A percentile compares a stretch with the other conserved stretches of the same genome.
phyloP scores from a whole-genome alignment of 2,113 vertebrate genomes.

The Nasalis larvatus region DNA sequence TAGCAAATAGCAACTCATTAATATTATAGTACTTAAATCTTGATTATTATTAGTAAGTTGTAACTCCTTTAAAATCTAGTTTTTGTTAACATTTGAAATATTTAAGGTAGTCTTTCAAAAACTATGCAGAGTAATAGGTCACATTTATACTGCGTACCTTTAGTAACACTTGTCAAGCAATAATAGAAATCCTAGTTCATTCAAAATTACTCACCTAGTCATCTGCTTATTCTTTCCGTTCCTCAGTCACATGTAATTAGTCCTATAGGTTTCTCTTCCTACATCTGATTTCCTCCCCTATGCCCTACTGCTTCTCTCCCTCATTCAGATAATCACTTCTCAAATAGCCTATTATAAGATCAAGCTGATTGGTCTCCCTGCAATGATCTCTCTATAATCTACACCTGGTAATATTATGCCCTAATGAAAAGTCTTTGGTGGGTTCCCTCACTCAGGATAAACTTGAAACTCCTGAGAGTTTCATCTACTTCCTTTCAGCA shows the following conservation, averaged over 20 bases:
- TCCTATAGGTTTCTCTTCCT: background rate
- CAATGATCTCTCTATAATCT: background rate
- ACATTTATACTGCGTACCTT: background rate
- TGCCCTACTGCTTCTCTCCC: background rate
- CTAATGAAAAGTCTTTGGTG: background rate
- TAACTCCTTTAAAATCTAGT: constrained; percentile 1
- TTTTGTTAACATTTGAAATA: constrained; percentile 40
- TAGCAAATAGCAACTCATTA: background rate
- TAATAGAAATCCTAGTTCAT: background rate
- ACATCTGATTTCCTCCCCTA: background rate
- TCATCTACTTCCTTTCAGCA: background rate
- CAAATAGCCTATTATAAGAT: background rate
- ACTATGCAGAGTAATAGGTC: background rate
- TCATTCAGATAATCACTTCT: background rate
- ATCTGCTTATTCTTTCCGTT: background rate
- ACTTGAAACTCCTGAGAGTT: background rate
- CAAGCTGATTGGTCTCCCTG: background rate
- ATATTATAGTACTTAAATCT: background rate
- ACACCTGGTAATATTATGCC: background rate
- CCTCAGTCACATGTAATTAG: background rate
- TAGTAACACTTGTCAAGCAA: constrained; percentile 31
- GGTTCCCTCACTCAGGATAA: background rate
- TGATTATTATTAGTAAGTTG: constrained; percentile 16
- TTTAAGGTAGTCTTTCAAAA: constrained; percentile 29
- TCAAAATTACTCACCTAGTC: background rate